Conservation (phyloP, 2,888 invertebrate species). For the Dorcus hopei region DNA sequence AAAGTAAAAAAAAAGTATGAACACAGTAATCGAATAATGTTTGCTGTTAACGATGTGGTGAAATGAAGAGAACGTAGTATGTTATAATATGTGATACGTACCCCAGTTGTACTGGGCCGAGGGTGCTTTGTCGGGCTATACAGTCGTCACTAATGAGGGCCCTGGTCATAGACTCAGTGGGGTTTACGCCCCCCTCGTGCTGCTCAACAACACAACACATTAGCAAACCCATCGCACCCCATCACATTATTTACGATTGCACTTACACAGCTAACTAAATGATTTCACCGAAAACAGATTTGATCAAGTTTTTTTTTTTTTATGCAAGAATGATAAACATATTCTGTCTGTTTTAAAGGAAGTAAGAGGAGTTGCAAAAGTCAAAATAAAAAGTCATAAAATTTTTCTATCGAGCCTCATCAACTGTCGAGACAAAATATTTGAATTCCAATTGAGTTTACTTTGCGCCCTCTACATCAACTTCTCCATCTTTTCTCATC, state of each 20-base stretch:
- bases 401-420: too few species aligned
- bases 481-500: too few species aligned
- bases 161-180: conserved; percentile 93
- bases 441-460: too few species aligned
- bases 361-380: too few species aligned
- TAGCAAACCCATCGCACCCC: conserved; percentile 41
- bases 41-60: conserved; percentile 15
- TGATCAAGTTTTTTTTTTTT: too few species aligned
- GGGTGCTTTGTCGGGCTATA: conserved; percentile 74
- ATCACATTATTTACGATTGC: conserved; percentile 11
- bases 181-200: conserved; percentile 89
- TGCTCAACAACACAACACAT: conserved; percentile 61
- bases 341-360: too few species aligned
- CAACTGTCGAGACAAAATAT: too few species aligned
- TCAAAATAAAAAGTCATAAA: too few species aligned
- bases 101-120: conserved; percentile 93
- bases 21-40: background rate
- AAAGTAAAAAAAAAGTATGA: too few species aligned
- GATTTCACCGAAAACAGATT: too few species aligned
- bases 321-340: too few species aligned
- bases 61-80: conserved; percentile 22
- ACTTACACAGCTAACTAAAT: conserved; percentile 3
- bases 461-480: too few species aligned
- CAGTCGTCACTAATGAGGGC: conserved; percentile 92
- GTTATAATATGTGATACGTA: conserved; percentile 63